Base-by-base conservation (phyloP, 1,140 invertebrate species). In the Fopius arisanus region DNA sequence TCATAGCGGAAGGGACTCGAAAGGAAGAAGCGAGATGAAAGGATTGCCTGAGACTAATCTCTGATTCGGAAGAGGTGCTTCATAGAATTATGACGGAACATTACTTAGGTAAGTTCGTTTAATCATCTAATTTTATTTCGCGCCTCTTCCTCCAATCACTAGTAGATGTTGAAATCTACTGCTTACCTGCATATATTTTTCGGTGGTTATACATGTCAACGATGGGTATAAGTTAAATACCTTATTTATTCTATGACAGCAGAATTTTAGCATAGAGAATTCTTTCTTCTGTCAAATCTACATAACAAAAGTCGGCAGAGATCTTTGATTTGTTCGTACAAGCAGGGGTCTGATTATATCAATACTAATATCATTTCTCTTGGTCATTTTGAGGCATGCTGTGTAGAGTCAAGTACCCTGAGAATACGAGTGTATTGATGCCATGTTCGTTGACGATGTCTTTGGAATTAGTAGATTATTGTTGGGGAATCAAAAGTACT, bases 331-430 rank as follows among this genome's bases (percentile, higher is more conserved):
- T 33, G 3, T 63, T 16, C 14, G 78, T 73, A 79, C 79, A 83
- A 12, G 78, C 80, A 43, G 80, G 80, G 4, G 78, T 73, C 51
- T 75, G 7, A 83, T 83, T 3, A 73, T 12, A 33, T 83, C 77
- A 2, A 78, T 66, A 70, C 65, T 75, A 0, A 79, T 29, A 14
- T 79, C 81, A 9, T 26, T 63, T 14, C 28, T 40, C 16, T 48
- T 66, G 7, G 79, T 26, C 79, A 82, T 19, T 78, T 80, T n/a
- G 78, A 28, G 19, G 81, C 80, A 74, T 82, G 80, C 2, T 79
- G 66, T 19, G 79, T 79, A 67, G 75, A 78, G n/a, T n/a, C n/a
- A n/a, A n/a, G 65, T 82, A 76, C 0, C 78, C 78, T 14, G 70
- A 62, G 43, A 81, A 82, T 23, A 21, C 67, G n/a, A 69, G 26